Evolutionary conservation across 2,113 vertebrate genomes (phyloP), one percentile per base, ranked within the genome.

Genomic region (Ranitomeya imitator): DNA sequence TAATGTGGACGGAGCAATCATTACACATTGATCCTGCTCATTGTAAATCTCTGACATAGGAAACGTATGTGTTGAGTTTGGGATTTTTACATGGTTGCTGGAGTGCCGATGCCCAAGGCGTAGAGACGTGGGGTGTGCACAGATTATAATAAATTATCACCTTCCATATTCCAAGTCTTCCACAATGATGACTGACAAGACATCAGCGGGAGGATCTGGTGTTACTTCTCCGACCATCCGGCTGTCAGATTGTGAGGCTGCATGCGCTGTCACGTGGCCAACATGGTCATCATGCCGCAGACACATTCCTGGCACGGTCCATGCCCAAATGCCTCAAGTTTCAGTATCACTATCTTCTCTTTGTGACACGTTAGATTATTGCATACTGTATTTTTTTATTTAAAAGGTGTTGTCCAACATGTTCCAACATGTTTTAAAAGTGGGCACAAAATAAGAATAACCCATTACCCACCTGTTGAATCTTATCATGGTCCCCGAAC

Each of bases 181-280:
- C 88, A 59, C 69, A 65, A 60, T 88, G 7, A 7, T 57, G 57
- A 51, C 31, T 79, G 85, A 37, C 7, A 23, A 65, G 23, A 81
- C 61, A 86, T 81, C 83, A 6, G 69, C 82, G 74, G 7, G 69
- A 85, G 91, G 85, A 21, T 21, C n/a, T 61, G 71, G 85, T 79
- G 57, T 69, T n/a, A 26, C 79, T 57, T 26, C 52, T 45, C 21
- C 60, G 79, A 54, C 26, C 89, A 89, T 60, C 76, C 79, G 85
- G 6, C 26, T n/a, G 90, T 78, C 83, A 57, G n/a, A 0, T 78
- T 91, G 85, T 3, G 63, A 65, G 80, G 0, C 0, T 10, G 73
- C 14, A 19, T 76, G 52, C 4, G 52, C 19, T 21, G 18, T 45
- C 31, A 51, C 71, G 69, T 15, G 59, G 55, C 69, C 71, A 77